Base-by-base conservation (phyloP, 2,797 vertebrate genomes). In the Prionace glauca region DNA sequence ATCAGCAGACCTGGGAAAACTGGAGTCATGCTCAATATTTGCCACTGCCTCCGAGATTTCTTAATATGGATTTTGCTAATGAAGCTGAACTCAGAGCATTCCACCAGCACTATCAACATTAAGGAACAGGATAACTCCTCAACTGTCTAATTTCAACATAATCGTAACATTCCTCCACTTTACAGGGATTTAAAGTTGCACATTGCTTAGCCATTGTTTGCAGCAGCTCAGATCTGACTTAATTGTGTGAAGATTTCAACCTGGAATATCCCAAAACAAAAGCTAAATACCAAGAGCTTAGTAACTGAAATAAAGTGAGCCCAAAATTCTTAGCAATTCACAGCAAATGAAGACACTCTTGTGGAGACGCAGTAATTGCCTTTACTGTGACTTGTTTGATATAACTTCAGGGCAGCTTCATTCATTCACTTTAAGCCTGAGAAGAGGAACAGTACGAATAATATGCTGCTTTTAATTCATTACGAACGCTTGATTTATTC, bases 171-270 rank as follows among this genome's bases (percentile, higher is more conserved):
- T 74, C 93, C 24, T 56, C 71, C 93, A 56, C 41, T 95, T 77
- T n/a, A 32, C 12, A n/a, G 71, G 93, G 93, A 95, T 95, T 77
- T 77, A 95, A 77, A 74, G 71, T 36, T 74, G 71, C 62, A 74
- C 56, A 16, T 95, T 77, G 45, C 29, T 12, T 95, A 2, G 24
- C 50, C 45, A 95, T 77, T 95, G 93, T 95, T 56, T 95, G 50
- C 22, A 74, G 56, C 71, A 95, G 45, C 45, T 95, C 50, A 77
- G 77, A 95, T 41, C 41, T 32, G 71, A 4, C 26, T 95, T 11
- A 95, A 77, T 95, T 77, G 71, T 95, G 93, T 32, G 24, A 36
- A 20, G 20, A 92, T n/a, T 92, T n/a, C 62, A 92, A 92, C 62
- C 29, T 74, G 16, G 7, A 50, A 95, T 50, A 29, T 29, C 45